Conservation (phyloP, 2,113 vertebrate species). For the Jacana jacana region DNA sequence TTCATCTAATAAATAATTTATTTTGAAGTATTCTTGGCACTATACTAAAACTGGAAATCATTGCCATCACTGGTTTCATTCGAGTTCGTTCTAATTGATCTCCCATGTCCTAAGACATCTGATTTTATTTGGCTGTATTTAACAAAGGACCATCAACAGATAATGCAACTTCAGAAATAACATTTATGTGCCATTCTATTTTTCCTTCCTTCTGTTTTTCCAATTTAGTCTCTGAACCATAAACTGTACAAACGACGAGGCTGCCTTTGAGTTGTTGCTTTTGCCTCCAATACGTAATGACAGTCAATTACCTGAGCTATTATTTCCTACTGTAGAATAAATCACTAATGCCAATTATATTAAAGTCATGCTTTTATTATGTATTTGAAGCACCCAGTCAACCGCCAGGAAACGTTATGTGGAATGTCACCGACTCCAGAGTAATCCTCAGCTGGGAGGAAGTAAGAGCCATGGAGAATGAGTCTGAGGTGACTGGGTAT, state of each 20-base stretch:
- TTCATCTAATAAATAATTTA: not conserved
- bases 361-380: slow-evolving; percentile 9
- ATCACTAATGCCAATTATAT: not conserved
- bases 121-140: not conserved
- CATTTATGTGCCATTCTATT: not conserved
- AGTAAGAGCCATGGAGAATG: slow-evolving; percentile 89
- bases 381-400: slow-evolving; percentile 85
- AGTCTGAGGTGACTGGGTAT: slow-evolving; percentile 93
- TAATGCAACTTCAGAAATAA: not conserved
- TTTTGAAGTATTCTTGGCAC: not conserved
- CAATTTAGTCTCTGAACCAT: not conserved
- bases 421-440: slow-evolving; percentile 88
- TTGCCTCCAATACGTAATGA: not conserved
- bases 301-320: not conserved
- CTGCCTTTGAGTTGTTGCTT: not conserved
- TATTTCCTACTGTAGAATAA: slow-evolving; percentile 12
- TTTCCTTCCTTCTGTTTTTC: slow-evolving; percentile 15
- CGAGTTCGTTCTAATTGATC: not conserved
- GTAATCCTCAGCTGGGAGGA: slow-evolving; percentile 91
- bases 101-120: not conserved
- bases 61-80: not conserved
- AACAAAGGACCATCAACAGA: not conserved
- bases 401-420: slow-evolving; percentile 88
- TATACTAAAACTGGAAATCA: not conserved
- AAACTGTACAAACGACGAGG: not conserved